phyloP scores from a whole-genome alignment of 2,888 invertebrate species.

The Drosophila sordidula region DNA sequence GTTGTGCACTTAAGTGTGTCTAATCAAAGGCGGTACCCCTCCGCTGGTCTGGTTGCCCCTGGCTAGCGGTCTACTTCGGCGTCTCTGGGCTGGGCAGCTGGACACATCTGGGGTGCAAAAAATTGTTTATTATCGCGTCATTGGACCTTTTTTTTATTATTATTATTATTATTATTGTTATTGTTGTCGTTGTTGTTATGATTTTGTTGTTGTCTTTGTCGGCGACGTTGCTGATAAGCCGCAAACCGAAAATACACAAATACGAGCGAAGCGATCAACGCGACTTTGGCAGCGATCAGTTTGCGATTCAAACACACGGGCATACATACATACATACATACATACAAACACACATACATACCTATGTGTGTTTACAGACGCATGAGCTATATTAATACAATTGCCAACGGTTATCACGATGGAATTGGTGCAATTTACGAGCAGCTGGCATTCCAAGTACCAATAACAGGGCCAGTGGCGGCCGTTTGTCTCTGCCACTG shows the following conservation, averaged over 20 bases:
- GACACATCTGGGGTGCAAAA: conserved; percentile 55
- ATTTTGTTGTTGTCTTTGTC: conserved; percentile 15
- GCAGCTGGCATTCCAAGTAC: conserved; percentile 26
- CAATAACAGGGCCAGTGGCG: conserved; percentile 26
- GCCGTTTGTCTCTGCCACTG: conserved; percentile 36
- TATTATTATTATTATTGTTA: conserved; percentile 25
- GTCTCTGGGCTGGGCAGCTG: conserved; percentile 21
- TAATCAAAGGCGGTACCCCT: conserved; percentile 39
- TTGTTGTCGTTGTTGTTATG: conserved; percentile 1
- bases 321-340: background rate
- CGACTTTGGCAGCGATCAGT: conserved; percentile 46
- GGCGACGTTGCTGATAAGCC: conserved; percentile 42
- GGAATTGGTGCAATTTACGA: conserved; percentile 38
- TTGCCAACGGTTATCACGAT: conserved; percentile 18
- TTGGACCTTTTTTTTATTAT: conserved; percentile 33
- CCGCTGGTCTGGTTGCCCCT: conserved; percentile 26
- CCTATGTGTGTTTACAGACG: background rate
- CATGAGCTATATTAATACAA: conserved; percentile 7
- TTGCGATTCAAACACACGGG: conserved; percentile 29
- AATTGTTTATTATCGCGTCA: conserved; percentile 64
- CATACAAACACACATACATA: background rate
- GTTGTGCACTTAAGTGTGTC: conserved; percentile 51
- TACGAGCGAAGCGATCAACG: conserved; percentile 13
- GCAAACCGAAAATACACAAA: conserved; percentile 45
- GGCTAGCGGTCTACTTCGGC: conserved; percentile 1